Evolutionary conservation across 2,113 vertebrate genomes (phyloP).

Genomic region (Daphoenositta chrysoptera): DNA sequence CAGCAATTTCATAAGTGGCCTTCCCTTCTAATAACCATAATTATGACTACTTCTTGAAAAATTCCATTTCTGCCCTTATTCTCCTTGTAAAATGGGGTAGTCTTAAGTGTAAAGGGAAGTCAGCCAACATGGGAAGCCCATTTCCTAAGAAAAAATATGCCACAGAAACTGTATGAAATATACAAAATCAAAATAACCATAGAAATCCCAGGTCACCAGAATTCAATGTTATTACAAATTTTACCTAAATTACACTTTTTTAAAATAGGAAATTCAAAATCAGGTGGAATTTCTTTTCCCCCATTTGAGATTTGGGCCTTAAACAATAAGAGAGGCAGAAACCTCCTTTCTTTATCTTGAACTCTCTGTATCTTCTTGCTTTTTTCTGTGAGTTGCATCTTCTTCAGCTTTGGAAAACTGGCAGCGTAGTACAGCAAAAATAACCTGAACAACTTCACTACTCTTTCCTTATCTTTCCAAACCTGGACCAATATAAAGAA

Average conservation of each 20-base stretch:
- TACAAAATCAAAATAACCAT: neutral
- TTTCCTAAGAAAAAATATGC: neutral
- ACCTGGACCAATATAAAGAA: neutral
- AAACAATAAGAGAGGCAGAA: neutral
- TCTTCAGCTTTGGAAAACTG: neutral
- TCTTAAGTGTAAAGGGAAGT: neutral
- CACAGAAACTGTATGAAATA: neutral
- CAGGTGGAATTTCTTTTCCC: rapidly evolving
- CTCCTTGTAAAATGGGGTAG: neutral
- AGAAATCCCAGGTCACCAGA: neutral
- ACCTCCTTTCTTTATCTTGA: rapidly evolving
- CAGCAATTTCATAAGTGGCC: neutral
- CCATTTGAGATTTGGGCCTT: neutral
- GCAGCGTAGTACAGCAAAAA: neutral
- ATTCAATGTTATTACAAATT: neutral
- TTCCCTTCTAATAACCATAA: neutral
- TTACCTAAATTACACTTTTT: neutral
- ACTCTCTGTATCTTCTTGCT: neutral
- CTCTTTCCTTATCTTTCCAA: neutral
- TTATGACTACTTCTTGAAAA: neutral
- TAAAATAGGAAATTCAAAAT: neutral
- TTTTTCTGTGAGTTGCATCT: neutral
- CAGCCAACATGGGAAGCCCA: neutral
- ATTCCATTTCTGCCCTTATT: neutral
- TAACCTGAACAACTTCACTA: neutral